Percentiles rank a stretch among this genome's conserved stretches.
These are phyloP conservation scores for Eupithecia inturbata DNA, from an alignment of 2,888 invertebrate genomes.

Conservation along the genomic window DNA sequence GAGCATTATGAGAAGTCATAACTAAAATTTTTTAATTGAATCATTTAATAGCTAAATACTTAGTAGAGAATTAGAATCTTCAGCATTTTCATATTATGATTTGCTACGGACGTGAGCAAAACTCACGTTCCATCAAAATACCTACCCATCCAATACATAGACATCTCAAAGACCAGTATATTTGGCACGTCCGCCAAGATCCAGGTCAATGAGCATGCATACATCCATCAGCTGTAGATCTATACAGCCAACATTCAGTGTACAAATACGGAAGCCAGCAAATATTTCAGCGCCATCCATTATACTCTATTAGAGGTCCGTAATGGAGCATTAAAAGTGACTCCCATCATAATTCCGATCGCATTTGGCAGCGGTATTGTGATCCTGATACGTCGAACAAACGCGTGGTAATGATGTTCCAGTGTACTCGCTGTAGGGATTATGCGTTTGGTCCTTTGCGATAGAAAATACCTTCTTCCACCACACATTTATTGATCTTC, in stretches of 20 bases:
- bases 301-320: constrained; percentile 66
- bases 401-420: constrained; percentile 70
- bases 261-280: constrained; percentile 54
- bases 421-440: constrained; percentile 39
- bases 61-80: not conserved
- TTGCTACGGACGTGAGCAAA: not conserved
- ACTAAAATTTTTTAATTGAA: not conserved
- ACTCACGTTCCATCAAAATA: not conserved
- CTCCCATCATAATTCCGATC: constrained; percentile 69
- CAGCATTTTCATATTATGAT: not conserved
- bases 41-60: not conserved
- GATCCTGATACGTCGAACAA: constrained; percentile 80
- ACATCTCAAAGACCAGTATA: constrained; percentile 6
- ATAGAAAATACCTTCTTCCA: not conserved
- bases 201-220: constrained; percentile 5
- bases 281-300: constrained; percentile 62
- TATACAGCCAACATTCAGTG: constrained; percentile 23
- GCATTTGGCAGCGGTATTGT: constrained; percentile 80
- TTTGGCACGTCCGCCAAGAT: not conserved
- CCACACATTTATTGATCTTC: no score
- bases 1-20: not conserved
- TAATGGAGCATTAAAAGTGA: constrained; percentile 76
- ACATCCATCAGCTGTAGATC: not conserved
- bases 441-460: constrained; percentile 18
- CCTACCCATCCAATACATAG: not conserved